Base-by-base conservation (phyloP, 1,140 invertebrate genomes). In the Macrocentrus cingulum region DNA sequence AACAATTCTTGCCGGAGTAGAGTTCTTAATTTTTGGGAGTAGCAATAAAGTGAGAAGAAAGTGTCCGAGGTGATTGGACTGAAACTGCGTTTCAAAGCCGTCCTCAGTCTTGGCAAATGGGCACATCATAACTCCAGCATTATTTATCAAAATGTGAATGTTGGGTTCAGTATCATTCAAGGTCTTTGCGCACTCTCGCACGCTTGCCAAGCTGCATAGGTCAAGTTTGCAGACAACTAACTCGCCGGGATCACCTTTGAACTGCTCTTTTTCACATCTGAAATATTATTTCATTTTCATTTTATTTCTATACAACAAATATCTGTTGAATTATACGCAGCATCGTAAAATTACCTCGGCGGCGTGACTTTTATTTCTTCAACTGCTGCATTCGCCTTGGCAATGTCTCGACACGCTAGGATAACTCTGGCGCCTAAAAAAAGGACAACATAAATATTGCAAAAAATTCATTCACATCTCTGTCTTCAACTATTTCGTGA, bases 31-130 rank as follows among this genome's bases (percentile, higher is more conserved):
- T 65, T 84, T 76, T 50, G 84, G 84, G 49, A 96, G 64, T 0
- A 97, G 73, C 11, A 97, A 72, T 56, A 86, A 81, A 0, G 92
- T 95, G 0, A 97, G 79, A 22, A 95, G 80, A 69, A 95, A 95
- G 67, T 95, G 93, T 0, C 91, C 91, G 46, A 92, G 74, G 73
- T 92, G 86, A 72, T 93, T 93, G 0, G 87, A 85, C 11, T 87
- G 89, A 13, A 93, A 79, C 60, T 92, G 88, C 49, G 83, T 83
- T 71, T 96, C 94, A 69, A 89, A 89, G 1, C 91, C 91, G 66
- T 95, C 91, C 57, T 84, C 84, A 0, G 87, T 89, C 56, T 83
- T 82, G 36, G 76, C 75, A 52, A 84, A 76, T 0, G 87, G 90
- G 56, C 84, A 87, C 77, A 84, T 82, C 85, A 89, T 91, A 0